These are phyloP conservation scores for Paedocypris sp. DNA, from an alignment of 2,113 vertebrate genomes.

Conservation along the genomic window DNA sequence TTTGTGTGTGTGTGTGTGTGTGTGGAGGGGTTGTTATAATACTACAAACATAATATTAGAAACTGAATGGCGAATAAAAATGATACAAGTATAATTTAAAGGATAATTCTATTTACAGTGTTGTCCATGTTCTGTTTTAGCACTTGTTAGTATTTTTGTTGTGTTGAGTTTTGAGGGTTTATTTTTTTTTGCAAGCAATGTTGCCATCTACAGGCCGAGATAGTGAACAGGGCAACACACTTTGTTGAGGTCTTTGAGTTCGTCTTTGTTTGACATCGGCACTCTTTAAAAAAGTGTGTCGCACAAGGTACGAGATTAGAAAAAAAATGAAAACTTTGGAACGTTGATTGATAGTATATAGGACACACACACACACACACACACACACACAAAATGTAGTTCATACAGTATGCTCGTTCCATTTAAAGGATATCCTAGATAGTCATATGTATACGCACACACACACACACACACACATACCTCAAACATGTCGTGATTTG, in stretches of 20 bases:
- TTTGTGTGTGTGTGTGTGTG: too few species aligned
- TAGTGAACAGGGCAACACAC: neutral
- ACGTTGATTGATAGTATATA: conserved; percentile 40
- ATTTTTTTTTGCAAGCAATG: conserved; percentile 72
- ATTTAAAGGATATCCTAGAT: conserved; percentile 20
- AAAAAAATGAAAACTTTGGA: neutral
- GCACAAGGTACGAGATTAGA: neutral
- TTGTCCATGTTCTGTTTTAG: too few species aligned
- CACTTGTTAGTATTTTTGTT: conserved; percentile 23
- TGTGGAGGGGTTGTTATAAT: too few species aligned
- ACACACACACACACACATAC: too few species aligned
- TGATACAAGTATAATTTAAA: too few species aligned
- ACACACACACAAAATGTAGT: conserved; percentile 12
- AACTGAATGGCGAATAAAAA: too few species aligned
- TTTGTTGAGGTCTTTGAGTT: neutral
- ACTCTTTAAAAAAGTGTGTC: neutral
- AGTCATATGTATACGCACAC: too few species aligned
- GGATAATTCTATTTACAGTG: too few species aligned
- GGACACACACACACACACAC: conserved; percentile 40
- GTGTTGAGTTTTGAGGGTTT: conserved; percentile 1
- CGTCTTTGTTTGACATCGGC: neutral
- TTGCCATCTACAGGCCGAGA: conserved; percentile 84
- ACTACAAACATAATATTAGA: too few species aligned
- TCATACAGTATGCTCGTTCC: conserved; percentile 17
- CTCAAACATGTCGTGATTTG: too few species aligned